Conservation (phyloP, 1,140 invertebrate genomes). For the Plutomurus gul region DNA sequence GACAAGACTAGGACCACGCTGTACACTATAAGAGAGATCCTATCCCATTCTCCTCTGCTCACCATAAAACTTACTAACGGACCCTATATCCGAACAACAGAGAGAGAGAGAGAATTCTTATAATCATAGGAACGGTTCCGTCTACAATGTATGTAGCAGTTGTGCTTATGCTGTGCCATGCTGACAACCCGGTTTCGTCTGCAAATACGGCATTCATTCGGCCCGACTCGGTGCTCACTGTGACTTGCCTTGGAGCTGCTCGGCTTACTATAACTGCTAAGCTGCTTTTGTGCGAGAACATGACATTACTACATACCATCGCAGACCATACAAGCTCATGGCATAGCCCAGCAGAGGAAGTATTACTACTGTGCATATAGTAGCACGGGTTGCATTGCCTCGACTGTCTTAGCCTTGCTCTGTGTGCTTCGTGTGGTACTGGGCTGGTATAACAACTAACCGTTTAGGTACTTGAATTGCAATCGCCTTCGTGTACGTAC, state of each 20-base stretch:
- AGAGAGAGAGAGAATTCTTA: no score
- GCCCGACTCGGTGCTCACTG: background rate
- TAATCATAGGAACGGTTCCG: no score
- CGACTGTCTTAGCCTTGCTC: background rate
- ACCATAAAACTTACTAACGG: slow-evolving; percentile 20
- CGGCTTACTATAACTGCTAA: background rate
- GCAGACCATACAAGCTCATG: no score
- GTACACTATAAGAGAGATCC: background rate
- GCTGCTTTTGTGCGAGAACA: no score
- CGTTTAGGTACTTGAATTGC: background rate
- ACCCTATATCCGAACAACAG: background rate
- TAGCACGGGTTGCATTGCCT: background rate
- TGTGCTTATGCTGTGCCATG: background rate
- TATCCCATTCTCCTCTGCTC: slow-evolving; percentile 23
- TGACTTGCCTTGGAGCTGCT: slow-evolving; percentile 11
- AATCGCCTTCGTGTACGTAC: background rate
- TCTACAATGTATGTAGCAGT: no score
- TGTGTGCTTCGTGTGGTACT: background rate
- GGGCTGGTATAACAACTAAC: no score
- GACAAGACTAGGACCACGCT: background rate
- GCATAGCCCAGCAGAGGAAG: no score
- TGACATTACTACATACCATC: no score
- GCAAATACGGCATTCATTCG: slow-evolving; percentile 26
- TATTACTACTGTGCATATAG: no score
- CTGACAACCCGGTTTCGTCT: slow-evolving; percentile 24